These are phyloP conservation scores for Cylloceria caligata DNA, from an alignment of 2,888 invertebrate species.

Conservation along the genomic window DNA sequence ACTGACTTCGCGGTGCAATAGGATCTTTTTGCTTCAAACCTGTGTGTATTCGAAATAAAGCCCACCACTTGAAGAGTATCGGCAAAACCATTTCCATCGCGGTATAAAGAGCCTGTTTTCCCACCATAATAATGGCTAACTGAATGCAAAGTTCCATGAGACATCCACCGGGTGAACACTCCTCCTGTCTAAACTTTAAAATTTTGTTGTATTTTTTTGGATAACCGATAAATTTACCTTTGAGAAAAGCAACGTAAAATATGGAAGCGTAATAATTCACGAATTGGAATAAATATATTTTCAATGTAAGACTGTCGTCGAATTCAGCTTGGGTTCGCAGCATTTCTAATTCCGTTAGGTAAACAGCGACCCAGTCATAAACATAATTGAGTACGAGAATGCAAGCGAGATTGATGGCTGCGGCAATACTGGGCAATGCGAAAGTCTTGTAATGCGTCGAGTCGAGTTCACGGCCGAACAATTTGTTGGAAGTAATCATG, in stretches of 20 bases:
- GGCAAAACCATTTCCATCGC: slow-evolving; percentile 92
- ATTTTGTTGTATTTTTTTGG: slow-evolving; percentile 91
- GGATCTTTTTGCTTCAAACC: slow-evolving; percentile 80
- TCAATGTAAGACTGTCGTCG: slow-evolving; percentile 94
- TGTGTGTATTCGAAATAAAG: slow-evolving; percentile 81
- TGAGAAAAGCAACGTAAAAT: slow-evolving; percentile 93
- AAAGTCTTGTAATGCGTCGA: slow-evolving; percentile 87
- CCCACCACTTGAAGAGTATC: slow-evolving; percentile 86
- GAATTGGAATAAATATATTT: slow-evolving; percentile 95
- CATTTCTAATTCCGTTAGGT: slow-evolving; percentile 90
- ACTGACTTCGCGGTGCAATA: slow-evolving; percentile 84
- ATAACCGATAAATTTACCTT: slow-evolving; percentile 92
- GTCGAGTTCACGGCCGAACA: slow-evolving; percentile 85
- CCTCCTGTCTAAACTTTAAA: slow-evolving; percentile 86
- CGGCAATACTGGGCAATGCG: slow-evolving; percentile 91
- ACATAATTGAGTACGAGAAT: slow-evolving; percentile 91
- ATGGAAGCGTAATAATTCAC: slow-evolving; percentile 95
- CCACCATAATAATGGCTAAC: slow-evolving; percentile 93
- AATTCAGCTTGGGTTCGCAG: slow-evolving; percentile 94
- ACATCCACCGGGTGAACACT: slow-evolving; percentile 94
- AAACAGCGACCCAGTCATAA: slow-evolving; percentile 88
- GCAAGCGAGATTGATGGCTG: slow-evolving; percentile 90
- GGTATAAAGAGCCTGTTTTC: slow-evolving; percentile 93
- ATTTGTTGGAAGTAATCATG: slow-evolving; percentile 86
- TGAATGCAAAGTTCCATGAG: slow-evolving; percentile 94